These are phyloP conservation scores for Tachysurus fulvidraco DNA, from an alignment of 2,113 vertebrate species.

Conservation along the genomic window DNA sequence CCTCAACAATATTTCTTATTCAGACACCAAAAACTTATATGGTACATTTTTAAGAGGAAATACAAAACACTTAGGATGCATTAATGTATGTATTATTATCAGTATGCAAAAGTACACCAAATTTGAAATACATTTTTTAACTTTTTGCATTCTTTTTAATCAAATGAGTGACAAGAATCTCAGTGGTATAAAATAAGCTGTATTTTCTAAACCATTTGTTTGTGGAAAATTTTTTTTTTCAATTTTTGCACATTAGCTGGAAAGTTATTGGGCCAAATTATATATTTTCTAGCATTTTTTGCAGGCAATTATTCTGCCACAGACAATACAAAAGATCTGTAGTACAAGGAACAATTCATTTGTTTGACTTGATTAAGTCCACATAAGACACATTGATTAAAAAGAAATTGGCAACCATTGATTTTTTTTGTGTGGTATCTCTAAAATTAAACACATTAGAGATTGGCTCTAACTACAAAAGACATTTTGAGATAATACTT, in stretches of 20 bases:
- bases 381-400: slow-evolving; percentile 35
- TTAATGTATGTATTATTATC: slow-evolving; percentile 32
- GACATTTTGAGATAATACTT: slow-evolving; percentile 27
- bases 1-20: background rate
- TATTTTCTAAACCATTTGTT: slow-evolving; percentile 1
- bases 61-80: background rate
- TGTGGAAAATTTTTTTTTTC: background rate
- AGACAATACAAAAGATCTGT: slow-evolving; percentile 4
- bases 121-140: background rate
- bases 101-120: slow-evolving; percentile 31
- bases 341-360: slow-evolving; percentile 15
- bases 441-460: slow-evolving; percentile 42
- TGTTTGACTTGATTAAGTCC: slow-evolving; percentile 6
- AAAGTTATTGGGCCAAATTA: background rate
- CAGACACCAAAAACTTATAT: background rate
- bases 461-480: slow-evolving; percentile 1
- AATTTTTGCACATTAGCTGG: slow-evolving; percentile 14
- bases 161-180: slow-evolving; percentile 25
- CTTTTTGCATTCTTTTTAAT: slow-evolving; percentile 31
- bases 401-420: slow-evolving; percentile 8
- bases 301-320: background rate
- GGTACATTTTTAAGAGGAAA: background rate
- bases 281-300: background rate
- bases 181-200: slow-evolving; percentile 29
- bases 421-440: slow-evolving; percentile 17